Percentiles rank a stretch among this genome's conserved stretches.
Evolutionary conservation across 2,113 vertebrate species (phyloP).

Genomic region (Coryphaenoides rupestris): DNA sequence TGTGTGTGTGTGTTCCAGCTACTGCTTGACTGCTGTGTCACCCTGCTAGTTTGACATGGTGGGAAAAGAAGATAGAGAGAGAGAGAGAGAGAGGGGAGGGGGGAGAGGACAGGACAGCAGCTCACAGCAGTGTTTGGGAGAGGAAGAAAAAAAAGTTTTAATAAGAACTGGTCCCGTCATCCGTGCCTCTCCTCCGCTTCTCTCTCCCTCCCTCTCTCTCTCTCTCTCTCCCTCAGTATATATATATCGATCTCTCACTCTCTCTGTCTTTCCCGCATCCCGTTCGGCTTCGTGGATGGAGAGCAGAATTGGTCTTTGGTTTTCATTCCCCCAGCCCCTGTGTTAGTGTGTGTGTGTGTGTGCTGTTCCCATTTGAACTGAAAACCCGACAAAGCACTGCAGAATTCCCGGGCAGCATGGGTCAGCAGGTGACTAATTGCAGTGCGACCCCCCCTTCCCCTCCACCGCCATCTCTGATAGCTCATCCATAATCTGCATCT

Average conservation of each 20-base stretch:
- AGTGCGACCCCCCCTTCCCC: background rate
- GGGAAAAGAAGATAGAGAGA: background rate
- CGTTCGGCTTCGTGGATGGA: background rate
- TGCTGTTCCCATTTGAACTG: conserved; percentile 13
- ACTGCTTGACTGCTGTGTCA: background rate
- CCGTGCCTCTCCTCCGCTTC: conserved; percentile 13
- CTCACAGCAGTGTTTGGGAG: background rate
- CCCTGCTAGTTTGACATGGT: background rate
- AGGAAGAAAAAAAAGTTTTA: conserved; percentile 48
- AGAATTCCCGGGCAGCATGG: background rate
- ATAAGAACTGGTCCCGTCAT: conserved; percentile 48
- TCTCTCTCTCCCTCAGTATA: background rate
- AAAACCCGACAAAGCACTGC: conserved; percentile 18
- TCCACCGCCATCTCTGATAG: background rate
- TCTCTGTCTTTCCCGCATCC: background rate
- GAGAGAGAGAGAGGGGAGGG: background rate
- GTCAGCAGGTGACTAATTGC: conserved; percentile 39
- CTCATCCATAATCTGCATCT: too few species aligned
- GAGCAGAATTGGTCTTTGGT: background rate
- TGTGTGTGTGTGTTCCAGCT: background rate
- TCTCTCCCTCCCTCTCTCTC: conserved; percentile 8
- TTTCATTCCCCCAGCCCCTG: background rate
- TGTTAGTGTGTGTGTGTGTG: background rate
- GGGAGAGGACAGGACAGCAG: conserved; percentile 9
- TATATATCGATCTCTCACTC: background rate